A percentile compares a stretch with the other conserved stretches of the same genome.
These are phyloP conservation scores for Scaptodrosophila lebanonensis DNA, from an alignment of 1,140 invertebrate genomes.

Conservation along the genomic window DNA sequence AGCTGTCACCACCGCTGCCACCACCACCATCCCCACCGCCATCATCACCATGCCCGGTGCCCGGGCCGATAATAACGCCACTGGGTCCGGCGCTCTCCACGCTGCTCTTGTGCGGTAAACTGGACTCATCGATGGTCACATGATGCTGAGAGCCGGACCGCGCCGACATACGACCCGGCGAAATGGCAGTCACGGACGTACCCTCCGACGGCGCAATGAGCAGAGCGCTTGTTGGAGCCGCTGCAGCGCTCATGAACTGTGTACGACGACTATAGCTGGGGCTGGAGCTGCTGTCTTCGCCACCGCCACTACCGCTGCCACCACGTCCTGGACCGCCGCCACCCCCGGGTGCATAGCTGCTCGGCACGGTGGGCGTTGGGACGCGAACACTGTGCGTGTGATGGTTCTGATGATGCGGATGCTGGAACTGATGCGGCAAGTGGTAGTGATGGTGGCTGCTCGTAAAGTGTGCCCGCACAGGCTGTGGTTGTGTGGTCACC, in stretches of 20 bases:
- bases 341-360: slow-evolving; percentile 44
- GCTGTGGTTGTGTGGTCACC: slow-evolving; percentile 50
- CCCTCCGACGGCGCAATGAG: slow-evolving; percentile 15
- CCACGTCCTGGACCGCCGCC: slow-evolving; percentile 1
- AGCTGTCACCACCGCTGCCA: slow-evolving; percentile 59
- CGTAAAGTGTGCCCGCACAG: slow-evolving; percentile 47
- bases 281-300: slow-evolving; percentile 23
- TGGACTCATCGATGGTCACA: slow-evolving; percentile 75
- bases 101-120: slow-evolving; percentile 55
- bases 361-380: slow-evolving; percentile 66
- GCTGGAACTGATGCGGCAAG: slow-evolving; percentile 73
- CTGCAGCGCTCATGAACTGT: not conserved
- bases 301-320: slow-evolving; percentile 1
- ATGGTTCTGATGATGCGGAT: slow-evolving; percentile 73
- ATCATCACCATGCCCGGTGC: slow-evolving; percentile 42
- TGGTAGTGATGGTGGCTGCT: slow-evolving; percentile 74
- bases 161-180: slow-evolving; percentile 73
- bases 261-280: slow-evolving; percentile 21
- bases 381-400: slow-evolving; percentile 70
- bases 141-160: slow-evolving; percentile 72
- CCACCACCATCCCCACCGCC: slow-evolving; percentile 38
- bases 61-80: slow-evolving; percentile 48
- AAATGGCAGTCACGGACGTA: slow-evolving; percentile 80
- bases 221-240: slow-evolving; percentile 15
- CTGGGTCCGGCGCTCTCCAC: slow-evolving; percentile 46